Conservation (phyloP, 2,797 vertebrate species). For the Gymnothorax reevesii region DNA sequence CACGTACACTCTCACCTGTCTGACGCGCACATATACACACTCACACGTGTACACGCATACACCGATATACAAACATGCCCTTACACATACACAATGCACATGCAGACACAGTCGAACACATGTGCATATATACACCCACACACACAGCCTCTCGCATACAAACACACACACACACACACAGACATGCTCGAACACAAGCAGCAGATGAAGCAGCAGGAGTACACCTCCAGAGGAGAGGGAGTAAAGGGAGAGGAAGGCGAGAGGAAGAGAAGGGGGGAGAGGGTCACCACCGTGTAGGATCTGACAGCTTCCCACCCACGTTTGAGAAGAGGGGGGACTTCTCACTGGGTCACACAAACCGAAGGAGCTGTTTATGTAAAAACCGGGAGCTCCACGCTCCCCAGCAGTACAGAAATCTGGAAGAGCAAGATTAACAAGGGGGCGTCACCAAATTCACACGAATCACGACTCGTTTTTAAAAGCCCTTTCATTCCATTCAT, state of each 20-base stretch:
- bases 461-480: neutral
- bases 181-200: neutral
- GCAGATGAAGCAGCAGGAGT: neutral
- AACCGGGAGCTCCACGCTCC: neutral
- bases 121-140: neutral
- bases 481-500: neutral
- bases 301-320: neutral
- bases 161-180: conserved; percentile 5
- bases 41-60: neutral
- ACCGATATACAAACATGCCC: neutral
- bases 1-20: neutral
- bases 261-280: neutral
- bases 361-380: neutral
- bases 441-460: neutral
- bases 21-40: conserved; percentile 15
- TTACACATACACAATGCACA: neutral
- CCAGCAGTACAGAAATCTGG: neutral
- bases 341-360: neutral
- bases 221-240: neutral
- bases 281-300: neutral
- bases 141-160: conserved; percentile 2
- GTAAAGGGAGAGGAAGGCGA: neutral
- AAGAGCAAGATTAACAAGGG: neutral
- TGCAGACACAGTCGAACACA: neutral
- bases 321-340: neutral